These are phyloP conservation scores for Cremastobaeus sp. DNA, from an alignment of 2,888 invertebrate genomes.

Conservation along the genomic window DNA sequence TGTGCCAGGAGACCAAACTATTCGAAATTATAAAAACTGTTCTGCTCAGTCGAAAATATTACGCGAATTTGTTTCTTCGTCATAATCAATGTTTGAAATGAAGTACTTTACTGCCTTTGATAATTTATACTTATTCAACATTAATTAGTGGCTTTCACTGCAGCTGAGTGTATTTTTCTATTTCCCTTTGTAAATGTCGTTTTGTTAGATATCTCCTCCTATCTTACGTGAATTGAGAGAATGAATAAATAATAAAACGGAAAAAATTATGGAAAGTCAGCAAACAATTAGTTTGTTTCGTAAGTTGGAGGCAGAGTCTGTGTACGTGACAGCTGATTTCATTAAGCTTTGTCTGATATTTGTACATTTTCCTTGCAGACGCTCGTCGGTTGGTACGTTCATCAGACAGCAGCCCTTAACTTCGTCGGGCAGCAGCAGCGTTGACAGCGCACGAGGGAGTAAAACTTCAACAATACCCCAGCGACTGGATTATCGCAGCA, in stretches of 20 bases:
- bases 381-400: conserved; percentile 92
- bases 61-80: no score
- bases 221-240: conserved; percentile 48
- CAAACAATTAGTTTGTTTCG: not conserved
- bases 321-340: conserved; percentile 29
- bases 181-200: conserved; percentile 58
- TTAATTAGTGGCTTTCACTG: no score
- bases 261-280: conserved; percentile 1
- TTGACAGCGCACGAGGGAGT: conserved; percentile 82
- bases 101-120: not conserved
- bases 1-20: no score
- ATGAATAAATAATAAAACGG: no score
- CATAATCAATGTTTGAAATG: no score
- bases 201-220: conserved; percentile 57
- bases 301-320: conserved; percentile 33
- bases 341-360: conserved; percentile 2
- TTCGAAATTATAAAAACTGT: no score
- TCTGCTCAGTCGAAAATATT: no score
- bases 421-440: conserved; percentile 79
- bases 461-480: conserved; percentile 82
- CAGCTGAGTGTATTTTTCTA: conserved; percentile 21
- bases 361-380: conserved; percentile 80
- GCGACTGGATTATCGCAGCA: conserved; percentile 92
- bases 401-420: conserved; percentile 84
- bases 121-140: not conserved